Evolutionary conservation across 2,797 vertebrate genomes (phyloP), one percentile per base, ranked within the genome.

Genomic region (Perodicticus potto): DNA sequence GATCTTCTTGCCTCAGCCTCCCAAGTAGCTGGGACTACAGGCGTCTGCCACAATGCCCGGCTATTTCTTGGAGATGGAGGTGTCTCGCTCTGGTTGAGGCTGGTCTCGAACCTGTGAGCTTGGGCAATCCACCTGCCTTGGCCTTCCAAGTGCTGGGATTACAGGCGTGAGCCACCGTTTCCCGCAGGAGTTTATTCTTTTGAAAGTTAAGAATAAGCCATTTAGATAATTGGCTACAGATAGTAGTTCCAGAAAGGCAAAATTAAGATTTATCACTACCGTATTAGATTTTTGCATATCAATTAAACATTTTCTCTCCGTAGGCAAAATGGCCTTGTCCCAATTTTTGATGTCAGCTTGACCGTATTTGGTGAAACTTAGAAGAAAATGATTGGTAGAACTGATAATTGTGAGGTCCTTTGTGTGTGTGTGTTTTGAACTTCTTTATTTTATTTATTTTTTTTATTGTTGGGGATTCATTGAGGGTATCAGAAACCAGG

Each of bases 351-450:
- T 91, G 91, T 84, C 20, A 78, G 22, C 16, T 94, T 94, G 70
- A 92, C 67, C 45, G 29, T 94, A 55, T 83, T 91, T 59, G 78
- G 78, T 88, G 57, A 96, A 88, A 73, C 80, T 34, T 78, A 70
- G 59, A 84, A 70, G 43, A 61, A 84, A 77, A 77, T 86, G 34
- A 67, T 45, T 27, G 27, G 32, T 14, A 86, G 70, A 96, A 96
- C 55, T 55, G 84, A 25, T 17, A 78, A 7, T 84, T 37, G 34
- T 57, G 88, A 96, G 61, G 43, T 84, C 82, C 94, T 72, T 90
- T 55, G 76, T n/a, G n/a, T n/a, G n/a, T n/a, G n/a, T n/a, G n/a
- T n/a, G n/a, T n/a, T n/a, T n/a, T n/a, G n/a, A n/a, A n/a, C n/a
- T n/a, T n/a, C n/a, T n/a, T n/a, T n/a, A n/a, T n/a, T n/a, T n/a